phyloP scores from a whole-genome alignment of 2,888 invertebrate genomes.

The Apamea monoglypha region DNA sequence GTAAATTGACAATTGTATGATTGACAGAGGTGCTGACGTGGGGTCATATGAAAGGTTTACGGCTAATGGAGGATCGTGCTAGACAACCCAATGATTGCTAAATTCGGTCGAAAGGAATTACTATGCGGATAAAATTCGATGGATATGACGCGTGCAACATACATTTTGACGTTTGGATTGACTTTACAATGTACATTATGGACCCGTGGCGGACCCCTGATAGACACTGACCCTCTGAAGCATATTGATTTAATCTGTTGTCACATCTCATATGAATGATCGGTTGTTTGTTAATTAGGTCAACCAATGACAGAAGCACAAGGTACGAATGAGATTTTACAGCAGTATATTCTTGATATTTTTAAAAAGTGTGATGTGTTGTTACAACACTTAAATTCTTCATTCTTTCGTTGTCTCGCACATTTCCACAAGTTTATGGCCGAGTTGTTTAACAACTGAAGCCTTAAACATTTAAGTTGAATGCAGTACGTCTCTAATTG shows the following conservation, averaged over 20 bases:
- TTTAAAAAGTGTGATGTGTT: not conserved
- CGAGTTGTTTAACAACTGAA: slow-evolving; percentile 50
- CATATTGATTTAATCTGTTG: not conserved
- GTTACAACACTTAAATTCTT: not conserved
- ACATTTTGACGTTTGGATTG: slow-evolving; percentile 4
- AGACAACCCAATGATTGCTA: slow-evolving; percentile 37
- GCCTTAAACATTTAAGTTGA: slow-evolving; percentile 54
- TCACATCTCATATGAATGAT: not conserved
- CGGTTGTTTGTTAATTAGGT: not conserved
- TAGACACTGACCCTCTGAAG: not conserved
- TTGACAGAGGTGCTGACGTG: slow-evolving; percentile 61
- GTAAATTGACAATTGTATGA: slow-evolving; percentile 63
- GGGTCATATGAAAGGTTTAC: slow-evolving; percentile 40
- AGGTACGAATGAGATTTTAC: not conserved
- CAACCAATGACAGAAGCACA: not conserved
- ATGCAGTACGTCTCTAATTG: slow-evolving; percentile 63
- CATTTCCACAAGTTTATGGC: slow-evolving; percentile 47
- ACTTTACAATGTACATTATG: not conserved
- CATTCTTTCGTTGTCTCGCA: slow-evolving; percentile 19
- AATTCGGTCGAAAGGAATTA: slow-evolving; percentile 7
- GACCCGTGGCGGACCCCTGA: not conserved
- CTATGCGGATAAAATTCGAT: slow-evolving; percentile 18
- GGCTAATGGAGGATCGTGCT: slow-evolving; percentile 44
- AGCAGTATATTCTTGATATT: not conserved
- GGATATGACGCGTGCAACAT: not conserved